A percentile compares a stretch with the other conserved stretches of the same genome.
Conservation (phyloP, 2,113 vertebrate species). For the Nyctibius bracteatus region DNA sequence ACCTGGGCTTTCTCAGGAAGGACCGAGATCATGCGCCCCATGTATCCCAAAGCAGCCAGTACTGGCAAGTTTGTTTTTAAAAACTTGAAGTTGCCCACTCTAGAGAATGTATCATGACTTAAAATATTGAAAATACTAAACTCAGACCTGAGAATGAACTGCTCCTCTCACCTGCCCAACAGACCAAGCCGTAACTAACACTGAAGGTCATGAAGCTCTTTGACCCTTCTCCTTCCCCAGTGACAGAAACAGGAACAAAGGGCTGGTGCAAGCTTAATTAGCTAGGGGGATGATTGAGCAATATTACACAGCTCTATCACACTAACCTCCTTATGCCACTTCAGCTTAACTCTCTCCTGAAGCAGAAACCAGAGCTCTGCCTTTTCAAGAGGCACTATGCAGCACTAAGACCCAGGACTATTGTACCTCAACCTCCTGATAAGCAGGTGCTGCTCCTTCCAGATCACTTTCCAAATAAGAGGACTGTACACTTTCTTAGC, state of each 20-base stretch:
- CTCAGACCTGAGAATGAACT: not conserved
- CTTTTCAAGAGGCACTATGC: accelerated
- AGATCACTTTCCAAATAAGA: not conserved
- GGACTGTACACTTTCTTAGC: not conserved
- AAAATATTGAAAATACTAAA: not conserved
- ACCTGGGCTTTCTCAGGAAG: not conserved
- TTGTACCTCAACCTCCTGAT: not conserved
- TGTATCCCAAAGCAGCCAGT: not conserved
- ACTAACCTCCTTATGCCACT: not conserved
- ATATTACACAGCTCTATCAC: not conserved
- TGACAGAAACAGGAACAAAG: not conserved
- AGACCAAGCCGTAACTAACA: not conserved
- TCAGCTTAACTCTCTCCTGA: not conserved
- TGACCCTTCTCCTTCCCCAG: accelerated
- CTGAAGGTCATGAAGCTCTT: not conserved
- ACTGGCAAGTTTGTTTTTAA: not conserved
- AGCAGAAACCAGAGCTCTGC: not conserved
- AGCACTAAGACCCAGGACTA: not conserved
- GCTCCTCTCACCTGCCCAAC: not conserved
- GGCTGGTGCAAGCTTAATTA: not conserved
- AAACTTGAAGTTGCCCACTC: not conserved
- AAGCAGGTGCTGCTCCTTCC: not conserved
- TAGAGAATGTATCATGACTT: not conserved
- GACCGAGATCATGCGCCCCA: not conserved
- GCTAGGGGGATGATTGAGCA: not conserved